Evolutionary conservation across 1,140 invertebrate genomes (phyloP).

Genomic region (Spodoptera frugiperda): DNA sequence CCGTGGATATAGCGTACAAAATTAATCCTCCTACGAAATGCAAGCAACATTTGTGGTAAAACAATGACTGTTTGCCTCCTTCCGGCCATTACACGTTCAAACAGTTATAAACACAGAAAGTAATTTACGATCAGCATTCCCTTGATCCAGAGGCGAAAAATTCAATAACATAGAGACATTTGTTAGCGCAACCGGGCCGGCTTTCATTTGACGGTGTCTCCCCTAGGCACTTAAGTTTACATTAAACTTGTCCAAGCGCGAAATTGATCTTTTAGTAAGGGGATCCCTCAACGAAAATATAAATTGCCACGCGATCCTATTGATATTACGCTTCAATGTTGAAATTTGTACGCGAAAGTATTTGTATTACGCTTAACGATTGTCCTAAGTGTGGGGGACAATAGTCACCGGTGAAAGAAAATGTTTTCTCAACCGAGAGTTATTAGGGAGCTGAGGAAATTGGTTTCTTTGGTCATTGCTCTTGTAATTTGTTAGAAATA

Average conservation of each 20-base stretch:
- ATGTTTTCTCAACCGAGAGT: slow-evolving; percentile 29
- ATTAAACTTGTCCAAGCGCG: slow-evolving; percentile 83
- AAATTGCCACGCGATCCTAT: slow-evolving; percentile 79
- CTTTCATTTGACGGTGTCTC: slow-evolving; percentile 80
- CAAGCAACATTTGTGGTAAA: background rate
- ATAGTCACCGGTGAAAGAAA: slow-evolving; percentile 4
- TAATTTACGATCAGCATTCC: slow-evolving; percentile 62
- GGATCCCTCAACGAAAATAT: slow-evolving; percentile 76
- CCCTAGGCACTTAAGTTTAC: slow-evolving; percentile 83
- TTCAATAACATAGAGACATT: slow-evolving; percentile 81
- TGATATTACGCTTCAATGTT: slow-evolving; percentile 66
- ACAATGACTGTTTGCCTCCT: background rate
- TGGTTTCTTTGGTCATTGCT: slow-evolving; percentile 22
- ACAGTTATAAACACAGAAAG: slow-evolving; percentile 33
- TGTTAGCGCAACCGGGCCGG: slow-evolving; percentile 74
- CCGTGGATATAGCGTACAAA: no score
- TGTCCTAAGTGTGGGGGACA: slow-evolving; percentile 14
- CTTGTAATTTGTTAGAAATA: slow-evolving; percentile 4
- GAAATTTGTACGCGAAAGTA: slow-evolving; percentile 52
- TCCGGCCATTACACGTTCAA: slow-evolving; percentile 31
- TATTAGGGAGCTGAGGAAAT: slow-evolving; percentile 17
- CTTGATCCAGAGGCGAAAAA: slow-evolving; percentile 60
- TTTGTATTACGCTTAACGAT: slow-evolving; percentile 36
- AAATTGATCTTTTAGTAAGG: slow-evolving; percentile 84
- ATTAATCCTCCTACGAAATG: background rate